Evolutionary conservation across 2,797 vertebrate genomes (phyloP).

Genomic region (Octomys mimax): DNA sequence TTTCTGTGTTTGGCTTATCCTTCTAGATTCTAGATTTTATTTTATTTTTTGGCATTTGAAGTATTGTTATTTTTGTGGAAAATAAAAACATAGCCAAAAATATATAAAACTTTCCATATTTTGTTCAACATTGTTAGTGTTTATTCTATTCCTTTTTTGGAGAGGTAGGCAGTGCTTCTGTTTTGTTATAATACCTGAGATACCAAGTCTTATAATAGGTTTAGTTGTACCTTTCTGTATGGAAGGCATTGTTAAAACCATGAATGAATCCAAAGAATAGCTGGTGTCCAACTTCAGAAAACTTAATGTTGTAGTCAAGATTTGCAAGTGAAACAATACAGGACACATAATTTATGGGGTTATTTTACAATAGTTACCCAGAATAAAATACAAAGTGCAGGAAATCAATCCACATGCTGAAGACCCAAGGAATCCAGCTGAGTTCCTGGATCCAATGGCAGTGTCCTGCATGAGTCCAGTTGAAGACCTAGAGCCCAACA

Average conservation of each 20-base stretch:
- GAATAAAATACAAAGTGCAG: too few species aligned
- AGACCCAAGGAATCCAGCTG: too few species aligned
- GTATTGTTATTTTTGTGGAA: neutral
- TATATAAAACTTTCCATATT: neutral
- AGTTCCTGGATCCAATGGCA: too few species aligned
- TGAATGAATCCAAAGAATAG: neutral
- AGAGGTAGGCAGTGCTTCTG: neutral
- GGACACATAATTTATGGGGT: too few species aligned
- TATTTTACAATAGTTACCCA: too few species aligned
- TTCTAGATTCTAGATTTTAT: neutral
- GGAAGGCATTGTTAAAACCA: neutral
- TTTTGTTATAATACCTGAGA: neutral
- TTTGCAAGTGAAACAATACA: too few species aligned
- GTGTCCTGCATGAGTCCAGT: too few species aligned
- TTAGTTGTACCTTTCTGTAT: neutral
- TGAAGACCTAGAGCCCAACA: too few species aligned
- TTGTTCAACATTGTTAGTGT: neutral
- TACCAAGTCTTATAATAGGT: neutral
- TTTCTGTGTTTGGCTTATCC: neutral
- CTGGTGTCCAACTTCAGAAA: neutral
- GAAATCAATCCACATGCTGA: too few species aligned
- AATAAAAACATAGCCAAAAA: neutral
- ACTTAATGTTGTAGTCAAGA: neutral
- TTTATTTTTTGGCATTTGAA: conserved; percentile 3
- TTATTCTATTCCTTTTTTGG: neutral